Conservation (phyloP, 2,888 invertebrate genomes). For the Andrena haemorrhoa region DNA sequence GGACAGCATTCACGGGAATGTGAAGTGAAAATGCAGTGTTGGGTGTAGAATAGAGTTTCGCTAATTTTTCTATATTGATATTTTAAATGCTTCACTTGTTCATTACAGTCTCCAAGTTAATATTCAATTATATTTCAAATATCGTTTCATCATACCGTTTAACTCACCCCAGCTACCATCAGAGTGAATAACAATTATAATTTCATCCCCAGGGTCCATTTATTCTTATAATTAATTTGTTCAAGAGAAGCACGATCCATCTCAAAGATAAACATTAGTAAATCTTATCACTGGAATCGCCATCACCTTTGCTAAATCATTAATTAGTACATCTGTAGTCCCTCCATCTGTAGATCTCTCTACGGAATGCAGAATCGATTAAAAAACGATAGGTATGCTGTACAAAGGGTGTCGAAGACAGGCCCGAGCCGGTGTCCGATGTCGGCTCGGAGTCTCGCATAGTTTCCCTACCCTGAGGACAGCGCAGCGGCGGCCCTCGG, state of each 20-base stretch:
- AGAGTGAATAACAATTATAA: background rate
- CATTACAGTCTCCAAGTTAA: background rate
- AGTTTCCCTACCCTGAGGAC: slow-evolving; percentile 58
- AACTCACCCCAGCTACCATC: no score
- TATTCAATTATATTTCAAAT: background rate
- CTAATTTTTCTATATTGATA: background rate
- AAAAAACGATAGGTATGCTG: slow-evolving; percentile 50
- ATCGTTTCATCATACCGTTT: background rate
- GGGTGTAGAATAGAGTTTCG: background rate
- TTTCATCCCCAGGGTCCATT: background rate
- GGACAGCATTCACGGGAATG: background rate
- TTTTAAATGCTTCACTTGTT: background rate
- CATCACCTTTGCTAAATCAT: no score
- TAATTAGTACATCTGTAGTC: no score
- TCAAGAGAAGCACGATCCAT: background rate
- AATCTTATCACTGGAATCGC: background rate
- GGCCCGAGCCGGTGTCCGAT: slow-evolving; percentile 59
- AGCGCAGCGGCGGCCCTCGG: slow-evolving; percentile 54
- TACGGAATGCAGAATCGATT: background rate
- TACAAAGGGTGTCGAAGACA: slow-evolving; percentile 42
- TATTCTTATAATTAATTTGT: background rate
- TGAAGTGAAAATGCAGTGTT: background rate
- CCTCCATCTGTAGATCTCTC: background rate
- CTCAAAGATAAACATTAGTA: background rate
- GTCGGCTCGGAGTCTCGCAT: slow-evolving; percentile 59